These are phyloP conservation scores for Chelidonichthys spinosus DNA, from an alignment of 2,797 vertebrate species.

Conservation along the genomic window DNA sequence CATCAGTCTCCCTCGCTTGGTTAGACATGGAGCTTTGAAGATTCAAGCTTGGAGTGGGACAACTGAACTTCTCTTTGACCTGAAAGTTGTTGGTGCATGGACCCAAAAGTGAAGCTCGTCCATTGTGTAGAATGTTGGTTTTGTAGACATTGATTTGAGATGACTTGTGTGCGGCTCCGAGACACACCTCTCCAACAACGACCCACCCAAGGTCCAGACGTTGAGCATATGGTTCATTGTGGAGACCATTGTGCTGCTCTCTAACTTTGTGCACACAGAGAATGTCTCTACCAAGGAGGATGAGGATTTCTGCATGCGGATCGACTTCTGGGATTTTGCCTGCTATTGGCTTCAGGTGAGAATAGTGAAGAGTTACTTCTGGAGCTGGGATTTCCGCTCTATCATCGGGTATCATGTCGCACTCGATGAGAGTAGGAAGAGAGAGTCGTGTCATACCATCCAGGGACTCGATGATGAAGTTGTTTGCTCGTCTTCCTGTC, in stretches of 20 bases:
- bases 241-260: background rate
- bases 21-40: no score
- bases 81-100: background rate
- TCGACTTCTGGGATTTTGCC: no score
- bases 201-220: no score
- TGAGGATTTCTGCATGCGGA: background rate
- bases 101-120: background rate
- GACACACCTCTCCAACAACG: background rate
- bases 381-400: no score
- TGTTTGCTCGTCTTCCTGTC: background rate
- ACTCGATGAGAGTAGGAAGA: no score
- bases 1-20: no score
- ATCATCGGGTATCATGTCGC: no score
- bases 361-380: no score
- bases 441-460: background rate
- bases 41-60: no score
- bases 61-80: background rate
- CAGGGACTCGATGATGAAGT: background rate
- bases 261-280: background rate
- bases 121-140: background rate
- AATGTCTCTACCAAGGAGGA: background rate
- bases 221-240: background rate
- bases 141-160: background rate
- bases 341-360: no score
- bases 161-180: background rate